A percentile compares a stretch with the other conserved stretches of the same genome.
These are phyloP conservation scores for Sebastes melanostomus DNA, from an alignment of 2,797 vertebrate genomes.

Conservation along the genomic window DNA sequence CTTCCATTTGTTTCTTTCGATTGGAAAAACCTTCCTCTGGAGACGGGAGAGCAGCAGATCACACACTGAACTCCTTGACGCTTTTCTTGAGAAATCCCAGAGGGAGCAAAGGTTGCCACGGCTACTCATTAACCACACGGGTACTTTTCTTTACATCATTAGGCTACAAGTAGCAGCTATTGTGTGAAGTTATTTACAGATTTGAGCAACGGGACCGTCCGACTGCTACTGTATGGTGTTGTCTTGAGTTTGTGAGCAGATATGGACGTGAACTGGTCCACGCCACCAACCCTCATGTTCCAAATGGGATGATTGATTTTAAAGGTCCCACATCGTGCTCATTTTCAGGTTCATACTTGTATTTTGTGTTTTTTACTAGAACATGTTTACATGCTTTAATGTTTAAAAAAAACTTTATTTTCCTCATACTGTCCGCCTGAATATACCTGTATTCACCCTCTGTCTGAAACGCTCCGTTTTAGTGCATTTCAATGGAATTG, in stretches of 20 bases:
- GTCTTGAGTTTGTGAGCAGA: background rate
- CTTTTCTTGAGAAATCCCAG: slow-evolving; percentile 66
- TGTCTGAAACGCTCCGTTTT: too few relatives aligned
- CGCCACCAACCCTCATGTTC: background rate
- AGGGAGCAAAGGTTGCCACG: slow-evolving; percentile 80
- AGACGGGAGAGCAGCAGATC: slow-evolving; percentile 13
- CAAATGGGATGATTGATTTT: background rate
- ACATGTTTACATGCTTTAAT: too few relatives aligned
- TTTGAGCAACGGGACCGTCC: slow-evolving; percentile 5
- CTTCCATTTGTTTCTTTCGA: slow-evolving; percentile 31
- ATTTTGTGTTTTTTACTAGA: too few relatives aligned
- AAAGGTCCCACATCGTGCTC: too few relatives aligned
- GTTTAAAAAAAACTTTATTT: too few relatives aligned
- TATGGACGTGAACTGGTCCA: background rate
- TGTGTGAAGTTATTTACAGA: slow-evolving; percentile 24
- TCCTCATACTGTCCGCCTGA: too few relatives aligned
- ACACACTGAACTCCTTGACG: slow-evolving; percentile 39
- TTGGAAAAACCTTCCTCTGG: background rate
- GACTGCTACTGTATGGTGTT: slow-evolving; percentile 39
- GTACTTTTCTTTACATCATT: slow-evolving; percentile 65
- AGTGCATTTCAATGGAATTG: too few relatives aligned
- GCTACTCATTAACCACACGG: slow-evolving; percentile 83
- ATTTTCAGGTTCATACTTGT: too few relatives aligned
- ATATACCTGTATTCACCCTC: too few relatives aligned
- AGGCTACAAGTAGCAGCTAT: slow-evolving; percentile 54